Conservation (phyloP, 2,797 vertebrate species). For the Acrossocheilus fasciatus region DNA sequence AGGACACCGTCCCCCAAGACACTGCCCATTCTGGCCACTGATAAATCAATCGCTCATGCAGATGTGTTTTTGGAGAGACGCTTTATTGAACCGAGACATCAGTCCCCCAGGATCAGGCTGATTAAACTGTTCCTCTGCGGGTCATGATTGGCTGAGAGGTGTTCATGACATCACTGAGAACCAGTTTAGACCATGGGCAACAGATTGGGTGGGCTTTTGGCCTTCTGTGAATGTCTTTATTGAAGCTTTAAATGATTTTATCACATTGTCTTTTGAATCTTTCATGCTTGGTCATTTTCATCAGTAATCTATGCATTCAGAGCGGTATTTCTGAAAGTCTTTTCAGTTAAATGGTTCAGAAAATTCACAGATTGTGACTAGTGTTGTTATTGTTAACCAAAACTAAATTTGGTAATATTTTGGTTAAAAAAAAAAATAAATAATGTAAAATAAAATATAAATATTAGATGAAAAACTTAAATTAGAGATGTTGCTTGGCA, state of each 20-base stretch:
- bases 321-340: neutral
- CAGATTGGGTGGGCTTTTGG: neutral
- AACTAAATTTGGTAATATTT: neutral
- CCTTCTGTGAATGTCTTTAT: neutral
- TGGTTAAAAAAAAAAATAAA: too few relatives aligned
- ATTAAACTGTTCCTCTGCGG: slow-evolving; percentile 13
- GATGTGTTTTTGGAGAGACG: neutral
- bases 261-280: neutral
- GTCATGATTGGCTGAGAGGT: slow-evolving; percentile 12
- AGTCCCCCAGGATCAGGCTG: neutral
- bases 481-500: too few relatives aligned
- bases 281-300: neutral
- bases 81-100: slow-evolving; percentile 32
- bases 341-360: neutral
- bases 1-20: slow-evolving; percentile 7
- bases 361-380: neutral
- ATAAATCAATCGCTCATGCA: slow-evolving; percentile 22
- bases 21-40: neutral
- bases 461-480: too few relatives aligned
- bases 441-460: neutral
- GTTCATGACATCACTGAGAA: slow-evolving; percentile 2
- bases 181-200: neutral
- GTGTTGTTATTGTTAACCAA: neutral
- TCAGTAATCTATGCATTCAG: neutral
- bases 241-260: neutral